Evolutionary conservation across 2,113 vertebrate genomes (phyloP).

Genomic region (Benitochromis conjunctus): DNA sequence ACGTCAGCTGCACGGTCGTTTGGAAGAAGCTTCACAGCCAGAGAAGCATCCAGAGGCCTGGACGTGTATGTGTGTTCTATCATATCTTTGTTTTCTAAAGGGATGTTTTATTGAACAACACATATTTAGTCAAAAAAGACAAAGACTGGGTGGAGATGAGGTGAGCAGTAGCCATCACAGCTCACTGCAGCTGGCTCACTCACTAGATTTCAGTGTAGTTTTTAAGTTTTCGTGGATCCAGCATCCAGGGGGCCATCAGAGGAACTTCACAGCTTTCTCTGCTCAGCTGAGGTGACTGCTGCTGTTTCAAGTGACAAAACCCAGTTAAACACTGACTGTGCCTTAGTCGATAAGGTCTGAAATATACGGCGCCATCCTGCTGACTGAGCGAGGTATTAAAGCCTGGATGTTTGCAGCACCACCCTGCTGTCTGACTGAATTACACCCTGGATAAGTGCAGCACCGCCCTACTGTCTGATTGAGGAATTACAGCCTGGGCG

Average conservation of each 20-base stretch:
- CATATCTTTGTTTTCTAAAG: neutral
- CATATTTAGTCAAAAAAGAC: neutral
- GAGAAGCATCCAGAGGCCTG: neutral
- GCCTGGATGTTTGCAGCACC: neutral
- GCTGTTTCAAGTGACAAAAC: neutral
- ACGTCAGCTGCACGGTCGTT: neutral
- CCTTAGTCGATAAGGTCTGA: slow-evolving; percentile 16
- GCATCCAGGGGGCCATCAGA: neutral
- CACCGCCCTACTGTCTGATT: neutral
- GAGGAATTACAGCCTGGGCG: neutral
- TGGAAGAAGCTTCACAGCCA: neutral
- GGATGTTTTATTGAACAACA: neutral
- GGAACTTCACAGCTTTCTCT: neutral
- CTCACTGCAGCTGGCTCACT: neutral
- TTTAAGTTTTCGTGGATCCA: neutral
- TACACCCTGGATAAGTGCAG: neutral
- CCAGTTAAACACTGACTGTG: slow-evolving; percentile 9
- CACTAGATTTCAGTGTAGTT: neutral
- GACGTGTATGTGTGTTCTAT: too few species aligned
- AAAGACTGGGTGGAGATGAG: neutral
- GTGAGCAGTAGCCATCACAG: neutral
- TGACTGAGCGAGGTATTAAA: neutral
- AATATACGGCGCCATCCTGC: neutral
- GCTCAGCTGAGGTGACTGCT: neutral
- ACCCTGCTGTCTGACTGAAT: neutral